These are phyloP conservation scores for Arrhamphus sclerolepis DNA, from an alignment of 2,797 vertebrate genomes.

Conservation along the genomic window DNA sequence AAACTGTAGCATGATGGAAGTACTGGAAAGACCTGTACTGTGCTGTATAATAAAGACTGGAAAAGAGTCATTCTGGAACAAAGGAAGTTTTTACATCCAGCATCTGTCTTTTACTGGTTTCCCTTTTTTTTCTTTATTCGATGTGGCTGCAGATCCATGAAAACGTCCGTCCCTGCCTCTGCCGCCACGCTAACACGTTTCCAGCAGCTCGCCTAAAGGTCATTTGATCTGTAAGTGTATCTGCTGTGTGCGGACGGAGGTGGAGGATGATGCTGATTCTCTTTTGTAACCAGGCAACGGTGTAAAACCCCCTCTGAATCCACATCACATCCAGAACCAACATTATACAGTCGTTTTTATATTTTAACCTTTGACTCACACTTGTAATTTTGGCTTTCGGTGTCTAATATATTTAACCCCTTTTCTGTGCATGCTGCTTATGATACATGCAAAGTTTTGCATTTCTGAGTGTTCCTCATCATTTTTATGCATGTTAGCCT, in stretches of 20 bases:
- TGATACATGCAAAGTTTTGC: too few relatives aligned
- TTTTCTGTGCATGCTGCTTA: too few relatives aligned
- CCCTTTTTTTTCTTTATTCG: constrained; percentile 16
- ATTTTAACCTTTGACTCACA: too few relatives aligned
- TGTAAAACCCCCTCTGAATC: constrained; percentile 26
- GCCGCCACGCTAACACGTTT: constrained; percentile 22
- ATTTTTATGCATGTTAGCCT: too few relatives aligned
- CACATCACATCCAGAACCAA: constrained; percentile 44
- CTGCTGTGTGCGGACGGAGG: constrained; percentile 40
- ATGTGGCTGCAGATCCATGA: constrained; percentile 35
- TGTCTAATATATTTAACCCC: too few relatives aligned
- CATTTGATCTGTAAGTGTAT: constrained; percentile 65
- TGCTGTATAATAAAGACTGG: constrained; percentile 80
- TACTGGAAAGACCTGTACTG: constrained; percentile 70
- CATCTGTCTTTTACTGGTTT: neutral
- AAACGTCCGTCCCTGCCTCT: constrained; percentile 26
- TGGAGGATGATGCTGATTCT: constrained; percentile 52
- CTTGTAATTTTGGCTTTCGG: too few relatives aligned
- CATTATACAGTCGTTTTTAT: too few relatives aligned
- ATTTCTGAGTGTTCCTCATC: too few relatives aligned
- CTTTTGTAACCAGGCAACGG: constrained; percentile 68
- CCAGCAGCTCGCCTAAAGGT: constrained; percentile 54
- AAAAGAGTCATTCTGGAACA: constrained; percentile 77
- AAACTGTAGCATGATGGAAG: constrained; percentile 71
- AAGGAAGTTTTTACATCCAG: constrained; percentile 12